Evolutionary conservation across 2,888 invertebrate genomes (phyloP).

Genomic region (Hydrotaea cyrtoneurina): DNA sequence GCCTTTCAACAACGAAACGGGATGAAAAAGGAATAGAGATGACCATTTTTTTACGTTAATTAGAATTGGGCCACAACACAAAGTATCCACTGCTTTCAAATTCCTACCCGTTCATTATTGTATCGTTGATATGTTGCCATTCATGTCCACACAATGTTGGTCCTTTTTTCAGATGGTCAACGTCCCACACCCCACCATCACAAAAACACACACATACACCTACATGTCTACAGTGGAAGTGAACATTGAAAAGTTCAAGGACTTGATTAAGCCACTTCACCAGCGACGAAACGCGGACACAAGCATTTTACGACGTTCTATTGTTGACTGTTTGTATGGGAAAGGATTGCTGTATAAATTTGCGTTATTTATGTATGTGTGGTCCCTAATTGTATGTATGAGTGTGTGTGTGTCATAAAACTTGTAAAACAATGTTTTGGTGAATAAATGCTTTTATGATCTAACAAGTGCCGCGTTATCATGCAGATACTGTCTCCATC

Average conservation of each 20-base stretch:
- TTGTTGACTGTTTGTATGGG: too few species aligned
- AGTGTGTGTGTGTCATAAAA: too few species aligned
- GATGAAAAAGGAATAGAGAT: too few species aligned
- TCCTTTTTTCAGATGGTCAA: conserved; percentile 11
- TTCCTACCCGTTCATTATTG: conserved; percentile 12
- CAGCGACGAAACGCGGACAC: conserved; percentile 16
- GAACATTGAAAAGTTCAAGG: conserved; percentile 11
- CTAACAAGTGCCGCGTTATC: too few species aligned
- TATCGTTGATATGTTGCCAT: conserved; percentile 41
- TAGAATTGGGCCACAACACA: conserved; percentile 23
- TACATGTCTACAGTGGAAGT: neutral
- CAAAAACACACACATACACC: too few species aligned
- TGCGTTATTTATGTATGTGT: too few species aligned
- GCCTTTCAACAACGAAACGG: neutral
- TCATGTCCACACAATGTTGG: conserved; percentile 9
- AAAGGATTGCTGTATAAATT: too few species aligned
- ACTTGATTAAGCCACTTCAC: conserved; percentile 45
- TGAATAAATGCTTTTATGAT: too few species aligned
- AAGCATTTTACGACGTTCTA: conserved; percentile 18
- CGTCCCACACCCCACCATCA: neutral
- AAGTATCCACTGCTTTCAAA: neutral
- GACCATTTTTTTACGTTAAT: conserved; percentile 40
- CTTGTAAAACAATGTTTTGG: too few species aligned
- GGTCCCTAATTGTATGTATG: too few species aligned
- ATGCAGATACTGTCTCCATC: too few species aligned